Evolutionary conservation across 2,113 vertebrate genomes (phyloP).

Genomic region (Thalassoma bifasciatum): DNA sequence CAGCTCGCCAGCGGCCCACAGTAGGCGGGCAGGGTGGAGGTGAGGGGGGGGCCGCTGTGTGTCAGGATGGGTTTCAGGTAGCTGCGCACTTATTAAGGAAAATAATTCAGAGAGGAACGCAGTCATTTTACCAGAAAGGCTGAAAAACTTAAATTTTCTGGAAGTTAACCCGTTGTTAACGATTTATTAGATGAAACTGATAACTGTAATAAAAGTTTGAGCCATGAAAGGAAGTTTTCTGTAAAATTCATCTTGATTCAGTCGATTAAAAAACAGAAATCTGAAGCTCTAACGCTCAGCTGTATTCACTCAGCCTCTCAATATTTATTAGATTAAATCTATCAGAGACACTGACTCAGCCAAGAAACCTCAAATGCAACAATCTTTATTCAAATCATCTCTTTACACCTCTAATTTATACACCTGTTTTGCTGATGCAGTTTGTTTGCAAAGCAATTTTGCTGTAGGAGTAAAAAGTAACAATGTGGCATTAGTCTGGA

Average conservation of each 20-base stretch:
- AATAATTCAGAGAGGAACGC: background rate
- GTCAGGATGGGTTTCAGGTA: constrained; percentile 98
- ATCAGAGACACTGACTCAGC: too few species aligned
- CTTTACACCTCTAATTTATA: too few species aligned
- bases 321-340: too few species aligned
- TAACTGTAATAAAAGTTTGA: background rate
- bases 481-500: too few species aligned
- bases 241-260: background rate
- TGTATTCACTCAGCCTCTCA: too few species aligned
- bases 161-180: background rate
- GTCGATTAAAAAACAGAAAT: background rate
- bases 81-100: constrained; percentile 87
- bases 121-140: background rate
- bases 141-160: background rate
- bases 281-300: too few species aligned
- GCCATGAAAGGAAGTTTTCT: background rate
- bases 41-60: constrained; percentile 94
- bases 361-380: too few species aligned
- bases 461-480: too few species aligned
- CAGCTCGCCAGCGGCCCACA: constrained; percentile 94
- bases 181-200: background rate
- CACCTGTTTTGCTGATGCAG: too few species aligned
- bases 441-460: too few species aligned
- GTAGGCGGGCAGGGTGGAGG: constrained; percentile 92
- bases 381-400: too few species aligned